These are phyloP conservation scores for Caranx ignobilis DNA, from an alignment of 2,113 vertebrate genomes.

Conservation along the genomic window DNA sequence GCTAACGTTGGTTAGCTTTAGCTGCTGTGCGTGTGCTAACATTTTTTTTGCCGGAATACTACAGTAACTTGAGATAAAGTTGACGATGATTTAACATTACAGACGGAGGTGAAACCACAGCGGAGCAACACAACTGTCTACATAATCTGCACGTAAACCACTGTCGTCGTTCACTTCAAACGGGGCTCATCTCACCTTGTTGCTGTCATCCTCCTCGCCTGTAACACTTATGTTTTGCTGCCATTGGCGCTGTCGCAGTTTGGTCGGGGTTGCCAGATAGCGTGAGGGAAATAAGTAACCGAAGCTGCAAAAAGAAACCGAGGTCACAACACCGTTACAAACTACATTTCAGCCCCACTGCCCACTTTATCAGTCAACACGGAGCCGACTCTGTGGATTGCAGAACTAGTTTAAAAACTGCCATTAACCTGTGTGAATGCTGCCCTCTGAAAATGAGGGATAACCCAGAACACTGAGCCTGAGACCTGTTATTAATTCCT, in stretches of 20 bases:
- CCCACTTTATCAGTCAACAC: neutral
- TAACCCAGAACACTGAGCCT: neutral
- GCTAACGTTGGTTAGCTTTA: conserved; percentile 69
- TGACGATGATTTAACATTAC: conserved; percentile 20
- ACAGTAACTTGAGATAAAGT: conserved; percentile 69
- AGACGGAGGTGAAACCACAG: neutral
- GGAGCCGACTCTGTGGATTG: neutral
- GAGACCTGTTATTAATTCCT: neutral
- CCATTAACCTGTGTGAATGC: neutral
- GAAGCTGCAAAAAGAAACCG: neutral
- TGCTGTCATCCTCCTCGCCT: conserved; percentile 81
- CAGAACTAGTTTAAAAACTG: neutral
- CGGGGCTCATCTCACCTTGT: conserved; percentile 72
- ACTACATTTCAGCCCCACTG: neutral
- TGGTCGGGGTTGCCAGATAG: conserved; percentile 79
- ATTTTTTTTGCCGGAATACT: conserved; percentile 55
- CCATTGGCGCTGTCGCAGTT: conserved; percentile 84
- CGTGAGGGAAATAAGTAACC: conserved; percentile 64
- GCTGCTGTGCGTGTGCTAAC: conserved; percentile 57
- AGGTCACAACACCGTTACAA: conserved; percentile 1
- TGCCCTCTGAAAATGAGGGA: neutral
- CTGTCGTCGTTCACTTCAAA: conserved; percentile 4
- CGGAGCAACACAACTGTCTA: neutral
- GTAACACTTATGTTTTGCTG: conserved; percentile 74
- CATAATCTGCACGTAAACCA: neutral